phyloP scores from a whole-genome alignment of 1,140 invertebrate species.

The Macrotrachela quadricornifera region DNA sequence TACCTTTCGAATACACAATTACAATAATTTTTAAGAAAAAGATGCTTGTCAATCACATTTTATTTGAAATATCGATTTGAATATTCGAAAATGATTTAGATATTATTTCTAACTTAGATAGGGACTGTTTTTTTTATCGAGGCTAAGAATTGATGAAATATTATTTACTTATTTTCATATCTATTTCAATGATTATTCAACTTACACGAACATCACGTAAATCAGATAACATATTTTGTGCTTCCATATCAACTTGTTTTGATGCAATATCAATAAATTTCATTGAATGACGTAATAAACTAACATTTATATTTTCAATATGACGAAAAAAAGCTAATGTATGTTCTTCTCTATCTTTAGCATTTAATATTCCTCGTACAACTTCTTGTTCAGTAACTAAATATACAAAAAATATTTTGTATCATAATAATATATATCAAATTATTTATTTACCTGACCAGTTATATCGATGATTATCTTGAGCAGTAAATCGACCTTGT shows the following conservation, averaged over 20 bases:
- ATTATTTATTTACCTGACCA: constrained; percentile 75
- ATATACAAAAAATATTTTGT: constrained; percentile 6
- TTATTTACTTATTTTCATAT: too few species aligned
- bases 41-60: too few species aligned
- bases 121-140: too few species aligned
- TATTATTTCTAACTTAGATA: too few species aligned
- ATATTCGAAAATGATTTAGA: too few species aligned
- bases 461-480: constrained; percentile 89
- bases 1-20: too few species aligned
- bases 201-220: constrained; percentile 60
- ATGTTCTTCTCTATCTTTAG: constrained; percentile 82
- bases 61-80: too few species aligned
- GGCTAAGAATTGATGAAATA: too few species aligned
- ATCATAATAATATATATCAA: not conserved
- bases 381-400: constrained; percentile 85
- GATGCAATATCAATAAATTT: constrained; percentile 80
- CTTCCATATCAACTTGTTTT: constrained; percentile 83
- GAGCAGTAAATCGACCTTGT: constrained; percentile 62
- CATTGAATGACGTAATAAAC: constrained; percentile 65
- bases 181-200: constrained; percentile 27
- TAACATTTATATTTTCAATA: constrained; percentile 90
- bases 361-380: constrained; percentile 74
- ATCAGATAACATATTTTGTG: constrained; percentile 64
- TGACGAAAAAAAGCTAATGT: constrained; percentile 69
- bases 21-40: too few species aligned